Percentiles rank a stretch among this genome's conserved stretches.
These are phyloP conservation scores for Amblyopsis hoosieri DNA, from an alignment of 2,797 vertebrate genomes.

Conservation along the genomic window DNA sequence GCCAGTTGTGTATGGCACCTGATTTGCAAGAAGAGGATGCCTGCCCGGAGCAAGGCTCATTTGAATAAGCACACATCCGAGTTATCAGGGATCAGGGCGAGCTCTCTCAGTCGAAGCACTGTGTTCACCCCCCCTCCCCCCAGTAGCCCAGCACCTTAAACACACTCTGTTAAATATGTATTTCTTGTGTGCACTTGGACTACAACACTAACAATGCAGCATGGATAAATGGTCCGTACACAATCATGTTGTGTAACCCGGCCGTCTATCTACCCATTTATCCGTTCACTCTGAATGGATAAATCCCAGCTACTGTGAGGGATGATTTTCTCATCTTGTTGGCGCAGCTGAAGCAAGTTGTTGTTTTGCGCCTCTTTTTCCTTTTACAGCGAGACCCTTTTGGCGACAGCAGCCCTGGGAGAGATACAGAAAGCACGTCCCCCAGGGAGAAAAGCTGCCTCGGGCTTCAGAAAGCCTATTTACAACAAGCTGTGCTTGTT, in stretches of 20 bases:
- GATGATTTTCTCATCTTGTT: constrained; percentile 65
- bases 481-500: constrained; percentile 87
- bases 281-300: constrained; percentile 45
- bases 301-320: constrained; percentile 61
- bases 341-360: constrained; percentile 74
- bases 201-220: constrained; percentile 57
- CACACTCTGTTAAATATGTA: constrained; percentile 52
- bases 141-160: constrained; percentile 49
- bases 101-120: constrained; percentile 55
- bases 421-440: constrained; percentile 81
- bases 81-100: constrained; percentile 74
- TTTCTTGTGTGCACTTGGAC: constrained; percentile 56
- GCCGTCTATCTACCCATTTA: constrained; percentile 58
- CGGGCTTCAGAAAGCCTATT: constrained; percentile 84
- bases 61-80: constrained; percentile 81
- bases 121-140: constrained; percentile 27
- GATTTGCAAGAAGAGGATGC: constrained; percentile 77
- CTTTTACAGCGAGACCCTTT: constrained; percentile 76
- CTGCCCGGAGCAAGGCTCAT: constrained; percentile 74
- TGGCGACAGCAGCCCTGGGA: constrained; percentile 80
- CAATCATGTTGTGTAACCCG: constrained; percentile 46
- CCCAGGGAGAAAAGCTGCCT: constrained; percentile 81
- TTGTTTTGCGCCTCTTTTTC: constrained; percentile 75
- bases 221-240: constrained; percentile 47
- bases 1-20: constrained; percentile 67